A percentile compares a stretch with the other conserved stretches of the same genome.
phyloP scores from a whole-genome alignment of 2,797 vertebrate genomes.

The Notamacropus eugenii region DNA sequence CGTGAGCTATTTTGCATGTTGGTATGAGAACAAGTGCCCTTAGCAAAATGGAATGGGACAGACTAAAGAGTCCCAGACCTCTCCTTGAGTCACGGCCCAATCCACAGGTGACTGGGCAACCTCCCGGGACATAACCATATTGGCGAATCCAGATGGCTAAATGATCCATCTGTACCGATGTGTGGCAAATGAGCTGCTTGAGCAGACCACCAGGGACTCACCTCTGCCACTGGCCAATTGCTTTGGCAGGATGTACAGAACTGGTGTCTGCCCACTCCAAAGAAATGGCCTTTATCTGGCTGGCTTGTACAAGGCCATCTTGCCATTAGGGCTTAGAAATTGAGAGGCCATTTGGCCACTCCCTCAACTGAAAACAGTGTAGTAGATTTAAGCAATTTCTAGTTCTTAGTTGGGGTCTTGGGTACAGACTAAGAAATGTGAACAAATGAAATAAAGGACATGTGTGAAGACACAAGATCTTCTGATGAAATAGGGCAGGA shows the following conservation, averaged over 20 bases:
- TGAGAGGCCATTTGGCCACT: constrained; percentile 34
- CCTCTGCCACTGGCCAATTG: constrained; percentile 38
- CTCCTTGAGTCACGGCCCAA: constrained; percentile 31
- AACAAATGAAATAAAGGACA: constrained; percentile 29
- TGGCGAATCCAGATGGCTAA: neutral
- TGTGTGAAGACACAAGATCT: constrained; percentile 30
- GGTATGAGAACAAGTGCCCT: constrained; percentile 16
- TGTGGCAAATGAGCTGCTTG: constrained; percentile 41
- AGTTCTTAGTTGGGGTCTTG: constrained; percentile 11
- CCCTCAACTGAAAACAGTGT: constrained; percentile 22
- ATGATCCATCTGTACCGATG: constrained; percentile 14
- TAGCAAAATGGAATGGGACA: constrained; percentile 46
- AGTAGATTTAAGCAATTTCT: constrained; percentile 23
- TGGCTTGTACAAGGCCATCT: constrained; percentile 3
- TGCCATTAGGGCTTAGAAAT: constrained; percentile 31
- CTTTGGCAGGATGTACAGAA: constrained; percentile 47
- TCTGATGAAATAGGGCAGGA: constrained; percentile 45
- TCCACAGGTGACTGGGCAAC: constrained; percentile 28
- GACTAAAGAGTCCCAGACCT: constrained; percentile 35
- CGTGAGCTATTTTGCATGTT: constrained; percentile 36
- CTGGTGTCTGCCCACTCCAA: constrained; percentile 33
- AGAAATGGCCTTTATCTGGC: constrained; percentile 48
- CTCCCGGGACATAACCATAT: neutral
- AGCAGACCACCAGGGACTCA: constrained; percentile 30
- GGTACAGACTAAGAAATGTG: constrained; percentile 16